These are phyloP conservation scores for Gambusia yucatana DNA, from an alignment of 2,797 vertebrate genomes.

Conservation along the genomic window DNA sequence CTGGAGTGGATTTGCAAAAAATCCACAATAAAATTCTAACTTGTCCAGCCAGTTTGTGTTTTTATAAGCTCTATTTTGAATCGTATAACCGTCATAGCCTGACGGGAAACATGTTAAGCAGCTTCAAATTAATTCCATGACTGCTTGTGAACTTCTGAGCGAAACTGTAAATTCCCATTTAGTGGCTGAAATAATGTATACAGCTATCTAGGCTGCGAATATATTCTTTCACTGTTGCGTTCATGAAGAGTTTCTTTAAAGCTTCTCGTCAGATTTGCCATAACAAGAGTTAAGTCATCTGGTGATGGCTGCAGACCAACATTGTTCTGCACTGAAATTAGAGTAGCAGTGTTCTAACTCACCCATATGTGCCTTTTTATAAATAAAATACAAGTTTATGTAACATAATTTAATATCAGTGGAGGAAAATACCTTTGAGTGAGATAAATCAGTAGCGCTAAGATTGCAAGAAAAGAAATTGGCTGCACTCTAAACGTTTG, in stretches of 20 bases:
- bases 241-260: background rate
- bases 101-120: background rate
- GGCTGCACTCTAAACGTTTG: background rate
- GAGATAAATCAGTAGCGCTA: background rate
- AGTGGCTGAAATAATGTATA: background rate
- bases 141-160: background rate
- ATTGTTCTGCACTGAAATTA: background rate
- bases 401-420: background rate
- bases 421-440: background rate
- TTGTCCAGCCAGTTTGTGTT: background rate
- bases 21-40: background rate
- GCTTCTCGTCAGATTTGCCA: background rate
- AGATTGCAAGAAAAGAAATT: constrained; percentile 11
- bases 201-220: no score
- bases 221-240: background rate
- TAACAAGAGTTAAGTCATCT: background rate
- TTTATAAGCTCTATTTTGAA: background rate
- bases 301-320: background rate
- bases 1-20: background rate
- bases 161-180: background rate
- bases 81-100: background rate
- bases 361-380: constrained; percentile 21
- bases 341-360: background rate
- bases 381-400: background rate
- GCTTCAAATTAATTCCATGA: background rate